Evolutionary conservation across 2,113 vertebrate species (phyloP).

Genomic region (Aptenodytes forsteri): DNA sequence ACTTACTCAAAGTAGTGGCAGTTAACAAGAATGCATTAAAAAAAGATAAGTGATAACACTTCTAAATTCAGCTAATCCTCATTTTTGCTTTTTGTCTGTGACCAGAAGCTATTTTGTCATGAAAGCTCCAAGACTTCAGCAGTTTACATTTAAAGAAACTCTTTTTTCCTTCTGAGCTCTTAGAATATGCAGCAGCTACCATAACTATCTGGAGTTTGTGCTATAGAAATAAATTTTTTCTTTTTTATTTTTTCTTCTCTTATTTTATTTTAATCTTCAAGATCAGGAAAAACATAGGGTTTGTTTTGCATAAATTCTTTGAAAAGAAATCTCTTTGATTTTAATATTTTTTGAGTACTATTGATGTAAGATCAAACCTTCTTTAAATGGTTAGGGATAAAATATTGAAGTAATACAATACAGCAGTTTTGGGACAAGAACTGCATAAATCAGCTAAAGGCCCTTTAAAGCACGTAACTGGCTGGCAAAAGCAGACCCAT

Average conservation of each 20-base stretch:
- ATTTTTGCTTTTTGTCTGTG: slow-evolving; percentile 29
- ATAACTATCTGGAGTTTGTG: background rate
- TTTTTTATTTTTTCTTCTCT: background rate
- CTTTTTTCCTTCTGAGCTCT: background rate
- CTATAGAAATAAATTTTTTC: background rate
- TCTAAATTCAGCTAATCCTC: background rate
- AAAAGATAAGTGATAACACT: background rate
- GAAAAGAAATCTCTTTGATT: slow-evolving; percentile 59
- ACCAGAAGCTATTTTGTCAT: slow-evolving; percentile 16
- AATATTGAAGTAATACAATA: slow-evolving; percentile 71
- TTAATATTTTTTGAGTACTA: slow-evolving; percentile 61
- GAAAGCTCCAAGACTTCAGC: slow-evolving; percentile 3
- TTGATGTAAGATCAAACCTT: slow-evolving; percentile 62
- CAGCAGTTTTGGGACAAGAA: slow-evolving; percentile 58
- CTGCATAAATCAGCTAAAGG: slow-evolving; percentile 63
- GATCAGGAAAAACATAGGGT: slow-evolving; percentile 6
- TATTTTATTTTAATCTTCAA: background rate
- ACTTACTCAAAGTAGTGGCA: background rate
- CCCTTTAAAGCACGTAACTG: slow-evolving; percentile 56
- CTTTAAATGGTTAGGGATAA: slow-evolving; percentile 66
- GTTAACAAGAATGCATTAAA: slow-evolving; percentile 15
- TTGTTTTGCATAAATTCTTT: slow-evolving; percentile 60
- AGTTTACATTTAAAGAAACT: background rate
- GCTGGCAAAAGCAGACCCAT: slow-evolving; percentile 43
- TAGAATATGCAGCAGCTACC: slow-evolving; percentile 16